phyloP scores from a whole-genome alignment of 2,797 vertebrate species.

The Luscinia luscinia region DNA sequence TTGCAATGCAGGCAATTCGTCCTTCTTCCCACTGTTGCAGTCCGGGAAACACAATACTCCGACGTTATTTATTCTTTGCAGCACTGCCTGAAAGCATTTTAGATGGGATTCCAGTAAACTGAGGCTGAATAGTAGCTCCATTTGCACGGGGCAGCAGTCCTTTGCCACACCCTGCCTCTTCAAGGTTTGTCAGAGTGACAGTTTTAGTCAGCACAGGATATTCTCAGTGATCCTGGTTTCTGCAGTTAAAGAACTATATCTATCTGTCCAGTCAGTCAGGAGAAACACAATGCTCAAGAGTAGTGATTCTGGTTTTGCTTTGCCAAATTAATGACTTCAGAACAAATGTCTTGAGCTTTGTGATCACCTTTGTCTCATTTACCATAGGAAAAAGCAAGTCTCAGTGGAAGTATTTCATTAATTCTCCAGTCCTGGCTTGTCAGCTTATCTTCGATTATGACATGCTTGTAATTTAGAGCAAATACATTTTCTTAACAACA shows the following conservation, averaged over 20 bases:
- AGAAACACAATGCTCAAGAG: background rate
- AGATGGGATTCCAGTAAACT: background rate
- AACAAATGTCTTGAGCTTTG: background rate
- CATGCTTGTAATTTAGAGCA: background rate
- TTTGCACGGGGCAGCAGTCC: background rate
- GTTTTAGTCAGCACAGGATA: background rate
- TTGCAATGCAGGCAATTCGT: conserved; percentile 12
- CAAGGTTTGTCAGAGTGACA: background rate
- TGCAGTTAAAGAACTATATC: background rate
- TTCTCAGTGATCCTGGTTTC: background rate
- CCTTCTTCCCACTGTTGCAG: background rate
- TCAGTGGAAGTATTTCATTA: background rate
- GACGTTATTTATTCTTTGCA: background rate
- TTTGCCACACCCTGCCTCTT: background rate
- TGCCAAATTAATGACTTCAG: background rate
- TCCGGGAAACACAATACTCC: background rate
- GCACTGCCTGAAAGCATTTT: background rate
- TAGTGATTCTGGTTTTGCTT: background rate
- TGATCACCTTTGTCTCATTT: background rate
- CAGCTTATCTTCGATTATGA: background rate
- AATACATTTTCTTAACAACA: background rate
- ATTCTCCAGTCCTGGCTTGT: background rate
- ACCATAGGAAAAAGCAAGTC: background rate
- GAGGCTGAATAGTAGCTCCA: background rate
- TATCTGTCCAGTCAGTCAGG: background rate